Evolutionary conservation across 2,797 vertebrate species (phyloP), one percentile per base, ranked within the genome.

Genomic region (Florisuga fusca): DNA sequence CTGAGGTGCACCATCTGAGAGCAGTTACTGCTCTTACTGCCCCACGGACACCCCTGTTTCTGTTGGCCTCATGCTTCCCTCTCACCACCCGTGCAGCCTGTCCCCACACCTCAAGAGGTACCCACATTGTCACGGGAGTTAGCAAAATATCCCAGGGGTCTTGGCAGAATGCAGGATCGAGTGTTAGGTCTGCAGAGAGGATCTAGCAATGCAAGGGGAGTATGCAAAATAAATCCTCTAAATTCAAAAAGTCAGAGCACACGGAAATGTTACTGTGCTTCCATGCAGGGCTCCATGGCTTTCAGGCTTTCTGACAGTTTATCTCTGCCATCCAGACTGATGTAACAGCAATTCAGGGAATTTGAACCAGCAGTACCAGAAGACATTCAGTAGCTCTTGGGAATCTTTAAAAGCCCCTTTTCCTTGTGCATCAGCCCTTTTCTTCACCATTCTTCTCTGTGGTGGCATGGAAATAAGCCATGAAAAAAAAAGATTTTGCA

Each of bases 381-480:
- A 46, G 19, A 46, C 74, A 43, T 89, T 73, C 67, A 48, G 57
- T 34, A 82, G 82, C 20, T 94, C 85, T n/a, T 71, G 55, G 77
- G 64, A 91, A 89, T 84, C 53, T 84, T 81, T 90, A 86, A 72
- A 93, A 84, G 72, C 25, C 61, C 21, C 57, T 88, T 58, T 90
- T 79, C 53, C 53, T 58, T 84, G 48, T 34, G 73, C 27, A 82
- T 77, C 7, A 84, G 51, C 63, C 63, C 31, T 94, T 94, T 84
- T 85, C 79, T 86, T 92, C 57, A 58, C n/a, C 53, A 68, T 84
- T 94, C 68, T 72, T 81, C 67, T 80, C 55, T 2, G 1, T 76
- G 79, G 46, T 81, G 27, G 69, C 84, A 92, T 75, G 75, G 94
- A 95, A 94, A 94, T 62, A 87, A 89, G 53, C 25, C 50, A 74